Conservation (phyloP, 1,140 invertebrate species). For the Cephus cinctus region DNA sequence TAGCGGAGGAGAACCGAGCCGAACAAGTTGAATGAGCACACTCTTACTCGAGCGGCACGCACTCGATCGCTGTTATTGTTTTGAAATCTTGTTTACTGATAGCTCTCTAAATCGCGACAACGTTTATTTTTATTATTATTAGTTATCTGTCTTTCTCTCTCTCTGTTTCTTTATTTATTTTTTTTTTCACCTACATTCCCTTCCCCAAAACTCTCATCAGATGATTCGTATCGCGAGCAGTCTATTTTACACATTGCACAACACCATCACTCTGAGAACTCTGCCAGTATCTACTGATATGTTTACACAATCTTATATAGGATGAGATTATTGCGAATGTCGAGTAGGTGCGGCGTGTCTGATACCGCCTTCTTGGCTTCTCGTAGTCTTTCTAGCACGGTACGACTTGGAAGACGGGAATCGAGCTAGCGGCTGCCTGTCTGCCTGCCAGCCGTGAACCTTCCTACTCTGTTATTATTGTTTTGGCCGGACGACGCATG, state of each 20-base stretch:
- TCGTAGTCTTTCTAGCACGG: too few species aligned
- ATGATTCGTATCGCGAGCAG: too few species aligned
- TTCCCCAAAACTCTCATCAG: too few species aligned
- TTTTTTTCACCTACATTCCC: too few species aligned
- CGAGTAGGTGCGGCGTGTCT: too few species aligned
- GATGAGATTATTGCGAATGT: too few species aligned
- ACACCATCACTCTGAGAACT: too few species aligned
- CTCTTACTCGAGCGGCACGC: constrained; percentile 10
- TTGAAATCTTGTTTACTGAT: constrained; percentile 1
- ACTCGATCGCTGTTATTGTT: constrained; percentile 13
- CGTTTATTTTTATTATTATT: not conserved
- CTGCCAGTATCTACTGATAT: too few species aligned
- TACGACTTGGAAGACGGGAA: constrained; percentile 1
- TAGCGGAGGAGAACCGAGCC: too few species aligned
- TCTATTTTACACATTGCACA: too few species aligned
- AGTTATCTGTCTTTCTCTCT: not conserved
- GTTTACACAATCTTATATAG: too few species aligned
- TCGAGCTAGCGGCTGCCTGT: constrained; percentile 8
- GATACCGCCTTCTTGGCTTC: too few species aligned
- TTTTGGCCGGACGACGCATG: constrained; percentile 51
- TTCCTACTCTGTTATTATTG: constrained; percentile 55
- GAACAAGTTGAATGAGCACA: constrained; percentile 6
- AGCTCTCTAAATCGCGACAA: not conserved
- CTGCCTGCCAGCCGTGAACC: constrained; percentile 44
- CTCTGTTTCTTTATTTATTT: constrained; percentile 2